Evolutionary conservation across 2,888 invertebrate species (phyloP), one percentile per base, ranked within the genome.

Genomic region (Oeneis ivallda): DNA sequence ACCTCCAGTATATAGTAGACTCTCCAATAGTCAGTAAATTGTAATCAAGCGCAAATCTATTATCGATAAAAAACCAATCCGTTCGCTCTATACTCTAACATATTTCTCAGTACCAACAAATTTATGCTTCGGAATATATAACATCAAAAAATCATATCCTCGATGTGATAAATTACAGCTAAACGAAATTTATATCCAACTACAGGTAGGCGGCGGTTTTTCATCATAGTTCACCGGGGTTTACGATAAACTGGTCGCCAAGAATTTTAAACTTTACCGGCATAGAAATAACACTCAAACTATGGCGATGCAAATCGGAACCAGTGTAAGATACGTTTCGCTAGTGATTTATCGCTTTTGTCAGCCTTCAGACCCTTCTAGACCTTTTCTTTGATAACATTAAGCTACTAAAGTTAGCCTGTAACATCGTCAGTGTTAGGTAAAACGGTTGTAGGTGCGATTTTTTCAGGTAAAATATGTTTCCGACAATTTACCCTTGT

Each of bases 131-230:
- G 57, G 56, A 59, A 68, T 68, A 65, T 68, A 62, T 62, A 57
- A 54, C 64, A 69, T 69, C 69, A 66, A 58, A 62, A 66, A 69
- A 66, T 66, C 59, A 66, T 66, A 63, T 56, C 62, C 63, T 63
- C 67, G 63, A 62, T 67, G 57, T 69, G 63, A 67, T 69, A 67
- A 69, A 69, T 67, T 66, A 69, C 50, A 64, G 52, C 65, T 56
- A 67, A 60, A 65, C 53, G 64, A 62, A 66, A 69, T 69, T 66
- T 69, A 63, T 69, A 65, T 65, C 67, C 61, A 65, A 65, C 60
- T 69, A 62, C 69, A 69, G 65, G 65, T 65, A 65, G 61, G 50
- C 49, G 54, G 64, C 67, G 67, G 65, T 69, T 69, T 69, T 69
- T 69, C 69, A 60, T 69, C 60, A 53, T 62, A 65, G 64, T n/a